These are phyloP conservation scores for Tetragnatha montana DNA, from an alignment of 2,888 invertebrate genomes.

Conservation along the genomic window DNA sequence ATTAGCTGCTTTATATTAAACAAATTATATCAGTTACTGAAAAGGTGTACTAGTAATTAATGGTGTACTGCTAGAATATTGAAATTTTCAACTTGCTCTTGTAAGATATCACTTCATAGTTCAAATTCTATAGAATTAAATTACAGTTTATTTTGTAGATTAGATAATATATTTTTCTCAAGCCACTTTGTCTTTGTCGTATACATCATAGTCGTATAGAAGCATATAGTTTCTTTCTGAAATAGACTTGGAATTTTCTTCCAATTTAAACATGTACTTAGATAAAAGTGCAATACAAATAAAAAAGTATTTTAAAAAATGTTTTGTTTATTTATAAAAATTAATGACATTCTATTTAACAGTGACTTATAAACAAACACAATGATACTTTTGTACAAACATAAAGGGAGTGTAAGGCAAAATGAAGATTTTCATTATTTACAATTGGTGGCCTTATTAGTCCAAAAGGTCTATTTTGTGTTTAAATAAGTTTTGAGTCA, in stretches of 20 bases:
- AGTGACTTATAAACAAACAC: too few relatives aligned
- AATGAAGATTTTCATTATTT: too few relatives aligned
- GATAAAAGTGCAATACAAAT: constrained; percentile 41
- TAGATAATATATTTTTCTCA: constrained; percentile 34
- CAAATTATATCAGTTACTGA: too few relatives aligned
- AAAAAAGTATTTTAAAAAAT: constrained; percentile 51
- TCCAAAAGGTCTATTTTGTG: too few relatives aligned
- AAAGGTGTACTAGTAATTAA: too few relatives aligned
- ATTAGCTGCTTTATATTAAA: too few relatives aligned
- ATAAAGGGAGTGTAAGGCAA: too few relatives aligned
- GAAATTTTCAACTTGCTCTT: background rate
- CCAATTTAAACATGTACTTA: constrained; percentile 27
- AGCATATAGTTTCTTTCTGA: constrained; percentile 23
- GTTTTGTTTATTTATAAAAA: background rate
- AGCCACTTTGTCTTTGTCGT: constrained; percentile 33
- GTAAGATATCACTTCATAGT: background rate
- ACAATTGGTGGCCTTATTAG: too few relatives aligned
- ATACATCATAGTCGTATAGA: constrained; percentile 44
- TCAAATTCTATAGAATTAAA: background rate
- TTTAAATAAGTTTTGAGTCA: background rate
- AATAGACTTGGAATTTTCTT: constrained; percentile 34
- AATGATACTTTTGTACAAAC: too few relatives aligned
- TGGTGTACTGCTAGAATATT: background rate
- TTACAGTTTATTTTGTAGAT: constrained; percentile 16
- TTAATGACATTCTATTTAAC: background rate